Evolutionary conservation across 2,113 vertebrate species (phyloP).

Genomic region (Percopsis transmontana): DNA sequence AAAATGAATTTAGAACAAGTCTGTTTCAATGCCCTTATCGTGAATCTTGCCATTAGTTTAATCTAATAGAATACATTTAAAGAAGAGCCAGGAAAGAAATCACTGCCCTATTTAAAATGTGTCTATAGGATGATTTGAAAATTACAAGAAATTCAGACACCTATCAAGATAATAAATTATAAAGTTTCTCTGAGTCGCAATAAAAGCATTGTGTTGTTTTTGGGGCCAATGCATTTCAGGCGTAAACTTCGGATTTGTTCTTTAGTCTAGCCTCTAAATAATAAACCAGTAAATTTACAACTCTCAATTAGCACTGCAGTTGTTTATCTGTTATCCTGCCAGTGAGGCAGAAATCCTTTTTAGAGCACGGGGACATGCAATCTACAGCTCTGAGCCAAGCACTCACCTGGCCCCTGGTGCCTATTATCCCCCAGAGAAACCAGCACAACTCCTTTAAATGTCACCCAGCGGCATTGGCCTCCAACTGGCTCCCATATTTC

Average conservation of each 20-base stretch:
- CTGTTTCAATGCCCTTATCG: too few relatives aligned
- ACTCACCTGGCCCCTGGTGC: conserved; percentile 61
- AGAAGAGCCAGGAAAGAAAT: too few relatives aligned
- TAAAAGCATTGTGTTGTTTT: background rate
- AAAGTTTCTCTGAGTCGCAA: conserved; percentile 7
- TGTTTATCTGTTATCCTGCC: conserved; percentile 26
- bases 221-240: background rate
- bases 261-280: background rate
- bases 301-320: conserved; percentile 20
- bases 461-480: conserved; percentile 63
- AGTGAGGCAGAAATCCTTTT: conserved; percentile 24
- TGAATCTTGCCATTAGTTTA: too few relatives aligned
- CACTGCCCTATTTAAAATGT: too few relatives aligned
- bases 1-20: too few relatives aligned
- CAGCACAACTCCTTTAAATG: conserved; percentile 63
- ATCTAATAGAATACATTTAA: too few relatives aligned
- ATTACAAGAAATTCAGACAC: background rate
- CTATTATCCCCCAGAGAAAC: conserved; percentile 65
- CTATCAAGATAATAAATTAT: conserved; percentile 42
- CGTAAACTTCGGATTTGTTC: background rate
- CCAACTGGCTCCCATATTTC: conserved; percentile 72
- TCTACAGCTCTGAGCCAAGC: conserved; percentile 51
- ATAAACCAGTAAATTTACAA: conserved; percentile 2
- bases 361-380: conserved; percentile 29
- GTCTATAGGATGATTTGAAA: too few relatives aligned